These are phyloP conservation scores for Conus betulinus DNA, from an alignment of 1,140 invertebrate genomes.

Conservation along the genomic window DNA sequence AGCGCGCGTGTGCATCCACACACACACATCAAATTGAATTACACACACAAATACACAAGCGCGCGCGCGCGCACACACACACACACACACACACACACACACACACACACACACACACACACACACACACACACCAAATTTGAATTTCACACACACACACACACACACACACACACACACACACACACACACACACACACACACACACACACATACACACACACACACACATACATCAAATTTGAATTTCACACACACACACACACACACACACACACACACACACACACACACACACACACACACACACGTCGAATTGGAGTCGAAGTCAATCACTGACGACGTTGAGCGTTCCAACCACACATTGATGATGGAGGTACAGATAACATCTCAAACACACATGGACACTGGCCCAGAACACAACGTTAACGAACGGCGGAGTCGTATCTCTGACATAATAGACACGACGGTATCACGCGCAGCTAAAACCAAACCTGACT, in stretches of 20 bases:
- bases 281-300: conserved; percentile 10
- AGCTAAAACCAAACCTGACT: too few relatives aligned
- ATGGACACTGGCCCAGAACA: too few relatives aligned
- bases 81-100: too few relatives aligned
- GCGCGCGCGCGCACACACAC: neutral
- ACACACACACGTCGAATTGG: neutral
- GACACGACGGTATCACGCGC: too few relatives aligned
- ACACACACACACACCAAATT: too few relatives aligned
- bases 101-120: too few relatives aligned
- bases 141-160: neutral
- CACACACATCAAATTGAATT: neutral
- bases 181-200: neutral
- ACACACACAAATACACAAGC: neutral
- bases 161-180: neutral
- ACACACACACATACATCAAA: neutral
- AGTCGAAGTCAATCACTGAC: too few relatives aligned
- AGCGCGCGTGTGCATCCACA: neutral
- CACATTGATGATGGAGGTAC: too few relatives aligned
- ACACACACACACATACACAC: neutral
- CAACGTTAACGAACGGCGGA: too few relatives aligned
- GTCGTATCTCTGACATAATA: too few relatives aligned
- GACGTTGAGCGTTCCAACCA: too few relatives aligned
- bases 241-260: neutral
- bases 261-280: conserved; percentile 18
- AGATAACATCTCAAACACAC: too few relatives aligned